Evolutionary conservation across 2,888 invertebrate species (phyloP).

Genomic region (Trissonchulus latispiculum): DNA sequence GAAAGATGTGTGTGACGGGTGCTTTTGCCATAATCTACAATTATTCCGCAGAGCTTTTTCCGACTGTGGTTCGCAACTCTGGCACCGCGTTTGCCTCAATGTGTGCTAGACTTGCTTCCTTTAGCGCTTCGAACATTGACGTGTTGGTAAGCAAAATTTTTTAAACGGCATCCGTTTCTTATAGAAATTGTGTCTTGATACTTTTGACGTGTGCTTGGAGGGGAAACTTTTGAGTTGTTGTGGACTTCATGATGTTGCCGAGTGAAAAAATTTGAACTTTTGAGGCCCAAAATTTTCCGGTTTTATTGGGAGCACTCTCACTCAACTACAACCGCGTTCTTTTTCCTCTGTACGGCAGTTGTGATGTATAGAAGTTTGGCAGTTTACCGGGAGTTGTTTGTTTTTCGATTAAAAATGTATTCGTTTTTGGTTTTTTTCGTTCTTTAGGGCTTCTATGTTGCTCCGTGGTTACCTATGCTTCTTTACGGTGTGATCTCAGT

Average conservation of each 20-base stretch:
- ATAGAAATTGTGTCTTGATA: no score
- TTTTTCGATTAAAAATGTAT: no score
- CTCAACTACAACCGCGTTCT: no score
- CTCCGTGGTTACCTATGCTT: background rate
- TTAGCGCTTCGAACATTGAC: conserved; percentile 20
- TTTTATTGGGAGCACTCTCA: no score
- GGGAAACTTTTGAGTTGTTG: no score
- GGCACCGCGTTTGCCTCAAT: conserved; percentile 19
- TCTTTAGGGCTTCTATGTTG: background rate
- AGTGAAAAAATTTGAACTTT: no score
- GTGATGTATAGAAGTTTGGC: no score
- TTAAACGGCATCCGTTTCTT: no score
- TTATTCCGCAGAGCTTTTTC: conserved; percentile 22
- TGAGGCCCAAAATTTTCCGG: conserved; percentile 59
- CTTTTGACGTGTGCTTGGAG: no score
- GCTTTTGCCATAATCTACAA: conserved; percentile 22
- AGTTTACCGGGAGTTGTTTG: no score
- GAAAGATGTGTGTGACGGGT: conserved; percentile 17
- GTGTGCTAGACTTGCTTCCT: conserved; percentile 17
- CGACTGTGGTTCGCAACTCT: conserved; percentile 22
- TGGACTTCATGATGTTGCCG: no score
- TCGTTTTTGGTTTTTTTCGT: background rate
- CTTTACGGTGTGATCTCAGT: background rate
- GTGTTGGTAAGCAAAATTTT: conserved; percentile 17
- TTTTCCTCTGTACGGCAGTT: no score